These are phyloP conservation scores for Aeoliscus strigatus DNA, from an alignment of 2,797 vertebrate species.

Conservation along the genomic window DNA sequence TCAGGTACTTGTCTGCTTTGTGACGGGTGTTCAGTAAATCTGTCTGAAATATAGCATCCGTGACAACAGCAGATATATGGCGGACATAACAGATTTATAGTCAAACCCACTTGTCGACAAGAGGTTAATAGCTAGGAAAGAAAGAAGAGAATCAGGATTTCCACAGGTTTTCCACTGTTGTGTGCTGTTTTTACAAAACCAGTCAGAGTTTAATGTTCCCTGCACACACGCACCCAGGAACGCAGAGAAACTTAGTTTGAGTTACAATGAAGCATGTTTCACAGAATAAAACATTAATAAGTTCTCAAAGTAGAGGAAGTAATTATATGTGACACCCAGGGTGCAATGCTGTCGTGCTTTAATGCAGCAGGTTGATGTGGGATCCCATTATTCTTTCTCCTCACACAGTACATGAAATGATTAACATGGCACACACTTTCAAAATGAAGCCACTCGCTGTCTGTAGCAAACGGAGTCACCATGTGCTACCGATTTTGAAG, in stretches of 20 bases:
- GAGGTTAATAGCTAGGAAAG: not conserved
- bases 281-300: constrained; percentile 60
- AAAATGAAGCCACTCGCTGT: constrained; percentile 7
- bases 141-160: too few relatives aligned
- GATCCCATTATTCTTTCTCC: constrained; percentile 11
- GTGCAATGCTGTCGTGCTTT: constrained; percentile 8
- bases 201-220: too few relatives aligned
- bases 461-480: constrained; percentile 2
- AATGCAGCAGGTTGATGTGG: constrained; percentile 8
- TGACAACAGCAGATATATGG: not conserved
- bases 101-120: not conserved
- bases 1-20: constrained; percentile 3
- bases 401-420: constrained; percentile 10
- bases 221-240: too few relatives aligned
- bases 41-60: not conserved
- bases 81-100: not conserved
- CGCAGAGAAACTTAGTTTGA: not conserved
- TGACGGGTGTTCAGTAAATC: constrained; percentile 6
- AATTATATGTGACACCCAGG: constrained; percentile 38
- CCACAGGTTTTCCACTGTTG: too few relatives aligned
- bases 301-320: constrained; percentile 48
- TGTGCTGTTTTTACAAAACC: too few relatives aligned
- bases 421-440: constrained; percentile 10
- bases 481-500: constrained; percentile 23
- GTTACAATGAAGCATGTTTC: constrained; percentile 35